These are phyloP conservation scores for Notoglanidium macrostoma DNA, from an alignment of 2,797 vertebrate genomes.

Conservation along the genomic window DNA sequence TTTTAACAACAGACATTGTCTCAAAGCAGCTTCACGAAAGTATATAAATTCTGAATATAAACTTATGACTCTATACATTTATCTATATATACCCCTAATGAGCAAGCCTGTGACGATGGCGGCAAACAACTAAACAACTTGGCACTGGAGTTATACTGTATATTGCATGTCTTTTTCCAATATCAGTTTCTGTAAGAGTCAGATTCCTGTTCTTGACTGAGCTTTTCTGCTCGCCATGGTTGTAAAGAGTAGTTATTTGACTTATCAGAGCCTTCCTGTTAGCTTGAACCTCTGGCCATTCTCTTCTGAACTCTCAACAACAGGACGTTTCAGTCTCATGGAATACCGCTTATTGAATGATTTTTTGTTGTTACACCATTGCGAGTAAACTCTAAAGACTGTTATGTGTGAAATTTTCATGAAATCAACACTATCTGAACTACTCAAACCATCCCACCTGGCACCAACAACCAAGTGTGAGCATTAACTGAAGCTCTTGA, in stretches of 20 bases:
- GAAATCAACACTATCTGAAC: neutral
- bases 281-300: neutral
- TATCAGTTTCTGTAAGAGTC: neutral
- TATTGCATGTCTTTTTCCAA: neutral
- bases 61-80: no score
- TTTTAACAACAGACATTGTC: no score
- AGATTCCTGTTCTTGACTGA: neutral
- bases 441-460: neutral
- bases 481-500: neutral
- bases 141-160: slow-evolving; percentile 51
- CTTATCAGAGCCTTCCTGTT: neutral
- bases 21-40: no score
- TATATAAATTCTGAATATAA: no score
- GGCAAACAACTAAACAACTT: no score
- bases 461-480: neutral
- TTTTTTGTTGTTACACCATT: neutral
- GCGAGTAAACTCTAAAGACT: neutral
- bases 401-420: neutral
- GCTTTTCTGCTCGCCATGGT: neutral
- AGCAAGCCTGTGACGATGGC: no score
- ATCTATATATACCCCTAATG: no score
- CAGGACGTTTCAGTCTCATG: neutral
- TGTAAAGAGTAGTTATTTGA: neutral
- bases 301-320: neutral
- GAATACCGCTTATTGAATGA: neutral